Evolutionary conservation across 92 coral and sea anemone genomes (phyloP), one percentile per base, ranked within the genome.

Genomic region (Epizoanthus rinbou): DNA sequence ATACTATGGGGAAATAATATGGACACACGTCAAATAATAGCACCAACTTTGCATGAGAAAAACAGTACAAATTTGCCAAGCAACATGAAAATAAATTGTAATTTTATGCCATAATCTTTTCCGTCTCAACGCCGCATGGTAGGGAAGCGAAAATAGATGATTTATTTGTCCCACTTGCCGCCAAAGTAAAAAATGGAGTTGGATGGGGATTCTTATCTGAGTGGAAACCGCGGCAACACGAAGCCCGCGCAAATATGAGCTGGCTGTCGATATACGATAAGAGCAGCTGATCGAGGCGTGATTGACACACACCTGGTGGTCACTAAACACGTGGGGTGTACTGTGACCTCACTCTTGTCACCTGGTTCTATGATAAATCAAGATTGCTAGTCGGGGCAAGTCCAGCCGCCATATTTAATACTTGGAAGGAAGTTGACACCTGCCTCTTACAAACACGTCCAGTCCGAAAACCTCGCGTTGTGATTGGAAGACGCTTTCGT

Each of bases 231-330:
- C 98, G 93, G 98, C 91, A 93, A 93, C 98, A 87, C 81, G 47
- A 68, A 58, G 72, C 58, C 74, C 88, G 81, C 86, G 88, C 73
- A 91, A 91, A 90, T 91, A 93, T 86, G 93, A 78, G 28, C 57
- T 60, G 82, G 82, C 64, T 43, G 57, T 24, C 70, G 57, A 41
- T 24, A 62, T 43, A 5, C 45, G 82, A 78, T 78, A 78, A 78
- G 82, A 78, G 82, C 82, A 78, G 84, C 85, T 85, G 87, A 74
- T 69, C 67, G 73, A 39, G 50, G 53, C 71, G 58, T 91, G 91
- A 93, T 89, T 89, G 95, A 88, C 94, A 91, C 82, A 87, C 98
- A 93, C 92, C 98, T 93, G 98, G 98, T 81, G 83, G 87, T 86
- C 89, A 76, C 90, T 81, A 81, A 86, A 94, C 98, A 93, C 98